Evolutionary conservation across 2,113 vertebrate species (phyloP).

Genomic region (Columbina picui): DNA sequence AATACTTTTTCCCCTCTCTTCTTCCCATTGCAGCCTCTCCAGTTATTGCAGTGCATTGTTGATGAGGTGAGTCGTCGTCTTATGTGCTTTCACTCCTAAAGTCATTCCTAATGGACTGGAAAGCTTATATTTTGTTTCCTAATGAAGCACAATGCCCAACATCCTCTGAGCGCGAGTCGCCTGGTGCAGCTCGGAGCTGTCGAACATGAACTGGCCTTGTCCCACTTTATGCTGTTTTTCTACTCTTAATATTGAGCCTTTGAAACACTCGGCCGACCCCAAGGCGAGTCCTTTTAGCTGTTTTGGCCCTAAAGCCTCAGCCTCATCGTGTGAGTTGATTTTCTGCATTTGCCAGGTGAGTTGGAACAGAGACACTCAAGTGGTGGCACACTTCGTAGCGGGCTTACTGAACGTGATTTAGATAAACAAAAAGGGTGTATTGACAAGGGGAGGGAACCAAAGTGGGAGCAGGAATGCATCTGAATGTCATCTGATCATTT

Average conservation of each 20-base stretch:
- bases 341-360: slow-evolving; percentile 17
- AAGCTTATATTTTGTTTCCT: slow-evolving; percentile 99
- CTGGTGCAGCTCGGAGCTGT: slow-evolving; percentile 72
- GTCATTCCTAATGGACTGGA: slow-evolving; percentile 99
- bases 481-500: background rate
- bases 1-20: slow-evolving; percentile 86
- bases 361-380: background rate
- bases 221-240: slow-evolving; percentile 48
- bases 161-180: slow-evolving; percentile 86
- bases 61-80: slow-evolving; percentile 99
- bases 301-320: background rate
- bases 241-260: background rate
- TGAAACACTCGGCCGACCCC: background rate
- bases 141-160: slow-evolving; percentile 98
- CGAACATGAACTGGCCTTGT: slow-evolving; percentile 61
- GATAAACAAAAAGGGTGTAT: background rate
- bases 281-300: background rate
- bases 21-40: slow-evolving; percentile 89
- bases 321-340: background rate
- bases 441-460: background rate
- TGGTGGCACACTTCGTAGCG: background rate
- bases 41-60: slow-evolving; percentile 99
- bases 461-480: background rate
- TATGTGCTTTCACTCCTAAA: slow-evolving; percentile 99
- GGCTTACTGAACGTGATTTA: rapidly evolving